Evolutionary conservation across 1,140 invertebrate genomes (phyloP).

Genomic region (Penaeus chinensis): DNA sequence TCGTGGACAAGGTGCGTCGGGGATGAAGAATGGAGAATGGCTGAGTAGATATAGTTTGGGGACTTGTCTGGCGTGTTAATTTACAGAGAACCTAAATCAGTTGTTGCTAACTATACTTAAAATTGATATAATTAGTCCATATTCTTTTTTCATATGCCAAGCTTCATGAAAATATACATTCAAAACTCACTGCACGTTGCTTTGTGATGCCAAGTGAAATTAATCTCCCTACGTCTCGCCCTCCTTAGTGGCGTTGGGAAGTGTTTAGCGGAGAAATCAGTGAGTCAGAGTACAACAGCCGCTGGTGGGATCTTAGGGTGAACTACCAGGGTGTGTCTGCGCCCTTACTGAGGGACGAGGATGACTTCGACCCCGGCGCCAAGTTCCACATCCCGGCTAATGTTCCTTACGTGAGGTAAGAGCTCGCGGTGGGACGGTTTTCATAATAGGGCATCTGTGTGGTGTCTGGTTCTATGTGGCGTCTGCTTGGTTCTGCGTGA

Average conservation of each 20-base stretch:
- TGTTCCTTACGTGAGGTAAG: conserved; percentile 84
- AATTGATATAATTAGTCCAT: not conserved
- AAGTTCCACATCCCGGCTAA: conserved; percentile 87
- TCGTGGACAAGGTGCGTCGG: conserved; percentile 76
- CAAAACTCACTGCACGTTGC: no score
- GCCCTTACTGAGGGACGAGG: conserved; percentile 79
- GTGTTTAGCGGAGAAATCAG: conserved; percentile 82
- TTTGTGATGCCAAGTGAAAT: not conserved
- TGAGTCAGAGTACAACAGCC: conserved; percentile 80
- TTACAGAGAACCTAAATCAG: not conserved
- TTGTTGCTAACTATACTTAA: not conserved
- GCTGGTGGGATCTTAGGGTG: conserved; percentile 78
- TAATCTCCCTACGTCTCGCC: not conserved
- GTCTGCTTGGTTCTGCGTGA: no score
- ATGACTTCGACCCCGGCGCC: conserved; percentile 86
- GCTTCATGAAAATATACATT: no score
- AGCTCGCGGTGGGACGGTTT: not conserved
- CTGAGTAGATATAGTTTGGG: not conserved
- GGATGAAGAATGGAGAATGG: not conserved
- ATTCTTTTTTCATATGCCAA: not conserved
- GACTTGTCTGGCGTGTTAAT: not conserved
- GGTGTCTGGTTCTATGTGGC: no score
- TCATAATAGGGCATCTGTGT: not conserved
- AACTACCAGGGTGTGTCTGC: conserved; percentile 84
- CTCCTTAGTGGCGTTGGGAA: conserved; percentile 80